phyloP scores from a whole-genome alignment of 2,113 vertebrate genomes.

The Syngnathus typhle region DNA sequence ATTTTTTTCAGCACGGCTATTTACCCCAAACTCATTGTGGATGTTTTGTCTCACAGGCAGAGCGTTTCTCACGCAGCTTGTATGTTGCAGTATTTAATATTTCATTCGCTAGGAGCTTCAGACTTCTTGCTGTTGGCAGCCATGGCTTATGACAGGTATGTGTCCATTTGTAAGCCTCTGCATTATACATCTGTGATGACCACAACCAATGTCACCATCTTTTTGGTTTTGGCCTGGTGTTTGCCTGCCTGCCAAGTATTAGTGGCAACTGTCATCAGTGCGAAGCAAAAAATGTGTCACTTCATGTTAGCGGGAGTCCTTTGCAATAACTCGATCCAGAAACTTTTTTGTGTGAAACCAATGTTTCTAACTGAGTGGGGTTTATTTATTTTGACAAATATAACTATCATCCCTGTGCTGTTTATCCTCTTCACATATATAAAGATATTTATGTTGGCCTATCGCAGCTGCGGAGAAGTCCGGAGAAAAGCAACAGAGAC shows the following conservation, averaged over 20 bases:
- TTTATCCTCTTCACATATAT: too few species aligned
- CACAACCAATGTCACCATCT: neutral
- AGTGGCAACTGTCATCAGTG: neutral
- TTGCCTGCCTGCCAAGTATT: neutral
- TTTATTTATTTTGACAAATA: too few species aligned
- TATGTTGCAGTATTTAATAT: neutral
- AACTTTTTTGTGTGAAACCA: too few species aligned
- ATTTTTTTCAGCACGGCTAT: neutral
- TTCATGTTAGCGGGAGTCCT: too few species aligned
- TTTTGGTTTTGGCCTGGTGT: neutral
- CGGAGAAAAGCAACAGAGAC: too few species aligned
- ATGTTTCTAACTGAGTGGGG: too few species aligned
- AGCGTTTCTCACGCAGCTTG: neutral
- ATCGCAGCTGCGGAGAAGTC: too few species aligned
- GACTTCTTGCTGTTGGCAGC: neutral
- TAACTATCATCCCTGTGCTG: too few species aligned
- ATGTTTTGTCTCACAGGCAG: neutral
- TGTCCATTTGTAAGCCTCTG: neutral
- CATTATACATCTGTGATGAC: neutral
- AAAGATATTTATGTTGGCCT: too few species aligned
- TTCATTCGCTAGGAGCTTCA: neutral
- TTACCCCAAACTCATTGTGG: neutral
- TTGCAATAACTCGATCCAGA: too few species aligned
- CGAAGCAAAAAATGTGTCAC: too few species aligned
- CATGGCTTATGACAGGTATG: constrained; percentile 2